These are phyloP conservation scores for Hypercompe scribonia DNA, from an alignment of 2,888 invertebrate species.

Conservation along the genomic window DNA sequence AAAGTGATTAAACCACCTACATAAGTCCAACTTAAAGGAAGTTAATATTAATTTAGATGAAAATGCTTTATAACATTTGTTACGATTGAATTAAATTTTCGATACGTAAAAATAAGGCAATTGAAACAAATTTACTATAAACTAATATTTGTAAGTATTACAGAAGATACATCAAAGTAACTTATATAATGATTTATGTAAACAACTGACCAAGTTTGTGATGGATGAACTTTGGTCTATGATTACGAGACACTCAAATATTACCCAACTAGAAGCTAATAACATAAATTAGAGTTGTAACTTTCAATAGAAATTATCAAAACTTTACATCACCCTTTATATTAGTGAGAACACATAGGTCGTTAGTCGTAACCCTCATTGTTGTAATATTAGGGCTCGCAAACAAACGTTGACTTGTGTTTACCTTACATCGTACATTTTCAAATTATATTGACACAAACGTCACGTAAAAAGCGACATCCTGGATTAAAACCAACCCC, in stretches of 20 bases:
- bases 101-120: background rate
- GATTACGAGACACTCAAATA: conserved; percentile 14
- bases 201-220: background rate
- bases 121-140: background rate
- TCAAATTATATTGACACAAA: conserved; percentile 63
- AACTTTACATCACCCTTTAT: conserved; percentile 15
- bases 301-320: conserved; percentile 1
- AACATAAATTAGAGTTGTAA: conserved; percentile 19
- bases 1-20: background rate
- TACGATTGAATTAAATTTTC: no score
- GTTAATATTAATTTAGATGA: background rate
- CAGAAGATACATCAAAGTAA: background rate
- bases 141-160: background rate
- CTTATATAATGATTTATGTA: background rate
- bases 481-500: conserved; percentile 64
- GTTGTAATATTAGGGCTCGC: conserved; percentile 41
- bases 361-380: conserved; percentile 38
- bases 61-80: background rate
- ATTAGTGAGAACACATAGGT: conserved; percentile 9
- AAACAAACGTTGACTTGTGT: conserved; percentile 28
- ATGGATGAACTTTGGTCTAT: conserved; percentile 9
- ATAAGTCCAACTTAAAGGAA: background rate
- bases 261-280: conserved; percentile 24
- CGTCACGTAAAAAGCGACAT: conserved; percentile 62
- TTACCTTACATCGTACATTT: conserved; percentile 41